Evolutionary conservation across 2,797 vertebrate species (phyloP).

Genomic region (Petrocephalus sullivani): DNA sequence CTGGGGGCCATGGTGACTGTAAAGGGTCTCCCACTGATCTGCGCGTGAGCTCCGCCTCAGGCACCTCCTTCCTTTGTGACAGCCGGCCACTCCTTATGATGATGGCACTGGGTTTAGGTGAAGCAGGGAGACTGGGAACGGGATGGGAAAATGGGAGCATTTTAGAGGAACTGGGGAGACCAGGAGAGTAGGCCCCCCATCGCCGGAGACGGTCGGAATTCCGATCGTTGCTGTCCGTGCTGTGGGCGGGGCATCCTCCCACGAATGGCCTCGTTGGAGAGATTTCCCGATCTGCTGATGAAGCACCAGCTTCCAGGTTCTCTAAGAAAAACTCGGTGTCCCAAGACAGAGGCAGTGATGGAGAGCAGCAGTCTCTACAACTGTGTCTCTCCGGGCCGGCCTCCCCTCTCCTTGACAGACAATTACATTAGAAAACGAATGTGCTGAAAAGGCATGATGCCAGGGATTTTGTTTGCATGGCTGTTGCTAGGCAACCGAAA

Average conservation of each 20-base stretch:
- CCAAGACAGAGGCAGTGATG: constrained; percentile 37
- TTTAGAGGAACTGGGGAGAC: neutral
- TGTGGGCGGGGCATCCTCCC: neutral
- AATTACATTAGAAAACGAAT: constrained; percentile 64
- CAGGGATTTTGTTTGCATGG: constrained; percentile 41
- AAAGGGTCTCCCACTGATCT: neutral
- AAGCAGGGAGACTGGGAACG: neutral
- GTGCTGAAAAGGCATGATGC: constrained; percentile 62
- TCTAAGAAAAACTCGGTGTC: neutral
- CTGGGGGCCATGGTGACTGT: neutral
- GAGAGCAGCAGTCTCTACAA: constrained; percentile 36
- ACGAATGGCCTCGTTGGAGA: neutral
- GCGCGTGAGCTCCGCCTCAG: neutral
- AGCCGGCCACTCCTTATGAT: neutral
- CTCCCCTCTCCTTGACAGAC: constrained; percentile 43
- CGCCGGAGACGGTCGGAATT: neutral
- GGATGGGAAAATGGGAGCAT: neutral
- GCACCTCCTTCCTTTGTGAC: neutral
- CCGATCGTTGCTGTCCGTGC: neutral
- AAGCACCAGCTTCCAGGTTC: neutral
- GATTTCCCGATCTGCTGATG: neutral
- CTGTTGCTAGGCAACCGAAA: constrained; percentile 65
- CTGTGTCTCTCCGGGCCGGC: neutral
- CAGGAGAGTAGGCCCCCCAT: neutral
- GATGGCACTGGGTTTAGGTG: neutral